Evolutionary conservation across 1,140 invertebrate genomes (phyloP), one percentile per base, ranked within the genome.

Genomic region (Monochamus saltuarius): DNA sequence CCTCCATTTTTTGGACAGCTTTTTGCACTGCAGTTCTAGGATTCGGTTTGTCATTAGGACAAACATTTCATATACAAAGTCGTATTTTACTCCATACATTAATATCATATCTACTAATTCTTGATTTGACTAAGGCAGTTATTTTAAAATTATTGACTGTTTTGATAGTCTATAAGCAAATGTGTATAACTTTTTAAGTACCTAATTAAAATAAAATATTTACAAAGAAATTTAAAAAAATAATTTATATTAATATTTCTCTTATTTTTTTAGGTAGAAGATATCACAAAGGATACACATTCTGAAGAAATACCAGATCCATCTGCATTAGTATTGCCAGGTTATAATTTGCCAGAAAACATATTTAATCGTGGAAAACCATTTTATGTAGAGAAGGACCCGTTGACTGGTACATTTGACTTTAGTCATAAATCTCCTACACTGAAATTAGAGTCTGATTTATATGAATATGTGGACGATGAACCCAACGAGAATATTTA

Each of bases 331-430:
- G 69, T 77, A 7, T 45, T 74, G 4, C 71, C 74, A 7, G 75
- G 75, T 7, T 77, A 77, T 47, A 77, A 75, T 59, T 63, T 77
- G 6, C 75, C 75, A 14, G 74, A 74, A 37, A 75, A 71, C 38
- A 70, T 77, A 16, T 86, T 88, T 66, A 87, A 88, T 65, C 82
- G 85, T 52, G 87, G 87, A 17, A 86, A 86, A 62, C 86, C 87
- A 0, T 89, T 88, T 68, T 87, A 86, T 45, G 70, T 86, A 0
- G 84, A 86, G 38, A 86, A 87, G 63, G 86, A 88, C 75, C 84
- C 86, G 0, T 74, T 86, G 11, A 87, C 86, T 0, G 86, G 86
- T 4, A 79, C 82, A 60, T 78, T 87, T 29, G 84, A 87, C 61
- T 86, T 87, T 42, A 82, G 80, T 51, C 80, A 80, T 14, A 84